Percentiles rank a stretch among this genome's conserved stretches.
phyloP scores from a whole-genome alignment of 35 echinoderm and acorn worm species.

The Diadema setosum region DNA sequence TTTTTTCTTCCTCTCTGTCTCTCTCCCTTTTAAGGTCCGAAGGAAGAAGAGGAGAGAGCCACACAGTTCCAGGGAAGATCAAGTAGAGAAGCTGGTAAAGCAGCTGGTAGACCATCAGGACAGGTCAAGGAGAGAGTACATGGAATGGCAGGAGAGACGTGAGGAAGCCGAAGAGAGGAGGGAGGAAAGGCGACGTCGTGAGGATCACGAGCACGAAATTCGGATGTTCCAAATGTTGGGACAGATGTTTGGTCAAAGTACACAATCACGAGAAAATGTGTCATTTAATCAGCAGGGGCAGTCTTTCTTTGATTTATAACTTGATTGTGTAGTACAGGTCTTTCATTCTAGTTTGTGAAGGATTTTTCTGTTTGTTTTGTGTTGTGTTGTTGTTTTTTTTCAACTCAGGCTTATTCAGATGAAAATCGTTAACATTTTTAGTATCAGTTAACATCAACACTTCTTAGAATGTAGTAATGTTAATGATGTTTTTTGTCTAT shows the following conservation, averaged over 20 bases:
- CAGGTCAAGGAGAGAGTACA: background rate
- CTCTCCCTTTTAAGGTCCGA: no score
- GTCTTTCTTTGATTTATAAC: background rate
- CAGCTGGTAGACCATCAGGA: background rate
- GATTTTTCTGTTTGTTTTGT: no score
- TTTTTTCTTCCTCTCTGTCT: no score
- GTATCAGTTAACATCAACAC: no score
- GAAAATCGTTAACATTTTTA: no score
- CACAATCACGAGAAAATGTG: background rate
- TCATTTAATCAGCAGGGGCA: background rate
- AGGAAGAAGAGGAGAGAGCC: background rate
- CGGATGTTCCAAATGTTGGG: background rate
- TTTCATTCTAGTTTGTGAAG: no score
- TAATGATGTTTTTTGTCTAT: no score
- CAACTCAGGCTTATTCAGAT: no score
- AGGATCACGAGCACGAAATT: background rate
- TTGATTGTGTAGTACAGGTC: no score
- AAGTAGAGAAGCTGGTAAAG: background rate
- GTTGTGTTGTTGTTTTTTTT: no score
- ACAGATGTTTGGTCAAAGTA: background rate
- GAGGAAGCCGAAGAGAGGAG: background rate
- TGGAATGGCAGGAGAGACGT: background rate
- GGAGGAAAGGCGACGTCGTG: background rate
- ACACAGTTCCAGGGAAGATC: background rate
- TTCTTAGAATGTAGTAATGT: no score